Conservation (phyloP, 2,797 vertebrate species). For the Arctocebus calabarensis region DNA sequence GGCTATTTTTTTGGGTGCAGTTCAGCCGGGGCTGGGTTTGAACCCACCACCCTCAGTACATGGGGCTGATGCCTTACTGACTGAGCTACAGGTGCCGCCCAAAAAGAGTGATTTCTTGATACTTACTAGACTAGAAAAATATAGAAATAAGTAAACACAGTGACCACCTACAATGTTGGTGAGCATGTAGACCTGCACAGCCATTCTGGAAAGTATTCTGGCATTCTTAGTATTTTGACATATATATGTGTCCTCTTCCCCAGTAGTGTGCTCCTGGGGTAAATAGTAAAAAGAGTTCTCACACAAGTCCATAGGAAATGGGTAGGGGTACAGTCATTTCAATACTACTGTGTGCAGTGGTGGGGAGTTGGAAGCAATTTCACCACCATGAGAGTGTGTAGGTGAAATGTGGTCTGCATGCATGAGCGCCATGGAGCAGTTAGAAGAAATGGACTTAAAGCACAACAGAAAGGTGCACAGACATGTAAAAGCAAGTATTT, state of each 20-base stretch:
- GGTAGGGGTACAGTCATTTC: neutral
- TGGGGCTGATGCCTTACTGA: too few relatives aligned
- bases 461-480: neutral
- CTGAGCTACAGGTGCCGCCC: too few relatives aligned
- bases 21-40: too few relatives aligned
- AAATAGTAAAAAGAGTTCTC: neutral
- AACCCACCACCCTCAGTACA: too few relatives aligned
- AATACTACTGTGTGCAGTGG: neutral
- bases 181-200: rapidly evolving
- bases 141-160: neutral
- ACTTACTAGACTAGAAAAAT: neutral
- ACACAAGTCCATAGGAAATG: neutral
- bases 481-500: neutral
- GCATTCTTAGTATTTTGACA: neutral
- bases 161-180: neutral
- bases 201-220: neutral
- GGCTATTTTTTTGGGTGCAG: too few relatives aligned
- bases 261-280: neutral
- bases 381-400: rapidly evolving
- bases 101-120: neutral
- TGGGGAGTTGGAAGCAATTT: neutral
- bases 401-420: neutral
- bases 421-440: neutral
- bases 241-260: neutral
- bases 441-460: neutral